Conservation (phyloP, 2,797 vertebrate genomes). For the Hippopotamyrus pictus region DNA sequence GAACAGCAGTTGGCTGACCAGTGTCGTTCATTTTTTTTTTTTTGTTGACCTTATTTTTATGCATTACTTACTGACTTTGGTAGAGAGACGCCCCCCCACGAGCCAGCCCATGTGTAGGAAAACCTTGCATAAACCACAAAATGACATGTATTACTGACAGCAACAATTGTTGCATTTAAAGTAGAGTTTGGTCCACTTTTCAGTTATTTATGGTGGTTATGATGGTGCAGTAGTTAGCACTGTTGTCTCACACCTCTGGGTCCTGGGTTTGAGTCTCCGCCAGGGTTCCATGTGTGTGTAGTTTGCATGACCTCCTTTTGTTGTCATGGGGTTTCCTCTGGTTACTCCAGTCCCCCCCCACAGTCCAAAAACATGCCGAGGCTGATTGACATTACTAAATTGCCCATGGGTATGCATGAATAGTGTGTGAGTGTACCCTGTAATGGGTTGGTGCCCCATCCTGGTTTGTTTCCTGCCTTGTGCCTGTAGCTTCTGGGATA, state of each 20-base stretch:
- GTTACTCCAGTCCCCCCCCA: neutral
- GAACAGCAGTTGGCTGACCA: neutral
- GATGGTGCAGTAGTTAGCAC: neutral
- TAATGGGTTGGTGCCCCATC: neutral
- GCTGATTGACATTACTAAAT: neutral
- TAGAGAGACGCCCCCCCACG: neutral
- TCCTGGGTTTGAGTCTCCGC: neutral
- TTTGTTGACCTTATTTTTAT: neutral
- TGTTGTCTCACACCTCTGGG: neutral
- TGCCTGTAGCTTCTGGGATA: neutral
- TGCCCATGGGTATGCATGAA: neutral
- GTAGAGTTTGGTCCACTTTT: neutral
- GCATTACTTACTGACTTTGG: neutral
- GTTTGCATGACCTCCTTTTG: neutral
- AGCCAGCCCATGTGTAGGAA: neutral
- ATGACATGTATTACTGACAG: neutral
- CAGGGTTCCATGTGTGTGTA: neutral
- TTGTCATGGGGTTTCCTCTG: neutral
- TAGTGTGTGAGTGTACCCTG: neutral
- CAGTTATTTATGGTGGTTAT: neutral
- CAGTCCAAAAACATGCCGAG: neutral
- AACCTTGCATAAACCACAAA: neutral
- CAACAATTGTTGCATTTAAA: neutral
- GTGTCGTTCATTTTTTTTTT: neutral
- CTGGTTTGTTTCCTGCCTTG: neutral